phyloP scores from a whole-genome alignment of 2,888 invertebrate genomes.

The Nemotelus pantherinus region DNA sequence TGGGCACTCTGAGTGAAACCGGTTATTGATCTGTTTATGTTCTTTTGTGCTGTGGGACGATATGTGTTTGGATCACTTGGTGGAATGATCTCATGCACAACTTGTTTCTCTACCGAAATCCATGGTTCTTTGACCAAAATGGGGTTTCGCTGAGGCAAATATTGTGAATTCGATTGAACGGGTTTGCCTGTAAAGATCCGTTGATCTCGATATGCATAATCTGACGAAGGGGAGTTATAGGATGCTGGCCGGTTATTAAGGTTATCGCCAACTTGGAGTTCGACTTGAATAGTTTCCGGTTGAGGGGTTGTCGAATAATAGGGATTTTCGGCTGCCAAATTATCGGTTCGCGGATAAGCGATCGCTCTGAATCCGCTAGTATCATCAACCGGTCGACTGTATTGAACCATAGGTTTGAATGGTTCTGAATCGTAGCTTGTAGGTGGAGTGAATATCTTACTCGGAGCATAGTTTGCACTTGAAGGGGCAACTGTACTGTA shows the following conservation, averaged over 20 bases:
- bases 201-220: constrained; percentile 34
- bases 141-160: constrained; percentile 70
- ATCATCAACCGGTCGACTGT: constrained; percentile 62
- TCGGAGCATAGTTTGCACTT: constrained; percentile 59
- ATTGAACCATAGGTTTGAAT: constrained; percentile 72
- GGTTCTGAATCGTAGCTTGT: constrained; percentile 69
- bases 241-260: constrained; percentile 3
- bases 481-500: constrained; percentile 67
- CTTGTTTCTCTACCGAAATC: constrained; percentile 57
- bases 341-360: constrained; percentile 66
- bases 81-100: constrained; percentile 54
- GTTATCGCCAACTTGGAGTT: constrained; percentile 24
- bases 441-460: constrained; percentile 54
- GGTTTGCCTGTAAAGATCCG: constrained; percentile 60
- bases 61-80: constrained; percentile 10
- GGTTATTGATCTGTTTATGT: constrained; percentile 54
- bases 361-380: constrained; percentile 62
- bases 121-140: constrained; percentile 50
- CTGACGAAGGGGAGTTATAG: background rate
- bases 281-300: background rate
- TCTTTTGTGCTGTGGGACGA: background rate
- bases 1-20: constrained; percentile 17
- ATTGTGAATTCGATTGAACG: constrained; percentile 66
- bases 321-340: constrained; percentile 63
- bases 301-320: constrained; percentile 65